Evolutionary conservation across 2,888 invertebrate genomes (phyloP).

Genomic region (Parelbella ahira): DNA sequence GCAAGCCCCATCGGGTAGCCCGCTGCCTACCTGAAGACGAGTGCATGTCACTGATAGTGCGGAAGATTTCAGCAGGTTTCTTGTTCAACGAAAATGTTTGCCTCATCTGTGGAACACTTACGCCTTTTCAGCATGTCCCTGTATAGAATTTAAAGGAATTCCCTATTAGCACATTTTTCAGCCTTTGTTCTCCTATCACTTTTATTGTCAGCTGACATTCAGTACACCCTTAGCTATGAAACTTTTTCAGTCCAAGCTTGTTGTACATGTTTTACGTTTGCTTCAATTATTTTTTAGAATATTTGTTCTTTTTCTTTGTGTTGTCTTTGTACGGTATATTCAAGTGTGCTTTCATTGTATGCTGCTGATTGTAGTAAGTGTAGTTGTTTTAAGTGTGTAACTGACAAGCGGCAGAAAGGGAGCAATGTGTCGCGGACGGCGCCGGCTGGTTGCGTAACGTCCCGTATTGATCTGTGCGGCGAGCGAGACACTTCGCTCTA

Average conservation of each 20-base stretch:
- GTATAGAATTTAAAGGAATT: constrained; percentile 38
- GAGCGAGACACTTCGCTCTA: constrained; percentile 54
- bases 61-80: constrained; percentile 42
- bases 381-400: constrained; percentile 11
- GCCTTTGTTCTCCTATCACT: constrained; percentile 50
- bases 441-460: constrained; percentile 75
- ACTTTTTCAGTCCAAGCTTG: too few relatives aligned
- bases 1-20: constrained; percentile 39
- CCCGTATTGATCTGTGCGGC: constrained; percentile 71
- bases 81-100: constrained; percentile 32
- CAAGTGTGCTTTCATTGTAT: constrained; percentile 1
- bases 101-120: too few relatives aligned
- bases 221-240: constrained; percentile 27
- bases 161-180: constrained; percentile 49
- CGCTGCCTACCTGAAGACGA: constrained; percentile 69
- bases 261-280: constrained; percentile 27
- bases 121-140: too few relatives aligned
- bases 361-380: constrained; percentile 1
- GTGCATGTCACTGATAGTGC: constrained; percentile 66
- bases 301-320: constrained; percentile 14
- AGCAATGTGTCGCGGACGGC: constrained; percentile 49
- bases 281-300: too few relatives aligned
- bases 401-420: constrained; percentile 32
- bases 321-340: too few relatives aligned
- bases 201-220: constrained; percentile 34